Evolutionary conservation across 2,888 invertebrate species (phyloP), one percentile per base, ranked within the genome.

Genomic region (Cosmorhoe ocellata): DNA sequence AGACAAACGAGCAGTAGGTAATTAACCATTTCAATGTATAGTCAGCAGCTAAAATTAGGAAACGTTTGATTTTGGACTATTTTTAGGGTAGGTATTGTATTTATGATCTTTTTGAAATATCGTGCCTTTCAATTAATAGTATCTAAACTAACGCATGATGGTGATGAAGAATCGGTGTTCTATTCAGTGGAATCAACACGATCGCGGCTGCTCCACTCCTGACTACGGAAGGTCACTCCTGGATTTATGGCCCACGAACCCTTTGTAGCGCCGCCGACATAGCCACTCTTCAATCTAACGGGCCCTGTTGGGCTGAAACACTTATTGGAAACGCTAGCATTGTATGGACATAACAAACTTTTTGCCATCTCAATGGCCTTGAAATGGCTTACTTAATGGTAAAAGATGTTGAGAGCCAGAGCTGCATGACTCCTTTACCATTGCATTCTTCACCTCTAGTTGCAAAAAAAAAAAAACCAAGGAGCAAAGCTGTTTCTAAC

Each of bases 171-270:
- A 13, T 41, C 33, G n/a, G 14, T 4, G 14, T 27, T 42, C 27
- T 33, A 33, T 33, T 42, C 41, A 42, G 10, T 30, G 18, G 43
- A 27, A 44, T 34, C 41, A 44, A 44, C 45, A 44, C 42, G 42
- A 38, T 13, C 36, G 39, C 10, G 14, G 34, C 27, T 49, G 43
- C 51, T 43, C 42, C 36, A 49, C 52, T 56, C 44, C 52, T 48
- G 65, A 62, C 66, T 62, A 55, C 71, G 71, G 80, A 78, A 81
- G 84, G 82, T 83, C 83, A 78, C 66, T 67, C 63, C 60, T 63
- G 68, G 76, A 87, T 87, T 87, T 86, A 87, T 87, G 77, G 69
- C 66, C 61, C 86, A 85, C 87, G 84, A 84, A 64, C 74, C 71
- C 80, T 87, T 86, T 87, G 85, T 84, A 72, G 58, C 65, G 66